Base-by-base conservation (phyloP, 2,888 invertebrate genomes). In the Anthrax anthrax region DNA sequence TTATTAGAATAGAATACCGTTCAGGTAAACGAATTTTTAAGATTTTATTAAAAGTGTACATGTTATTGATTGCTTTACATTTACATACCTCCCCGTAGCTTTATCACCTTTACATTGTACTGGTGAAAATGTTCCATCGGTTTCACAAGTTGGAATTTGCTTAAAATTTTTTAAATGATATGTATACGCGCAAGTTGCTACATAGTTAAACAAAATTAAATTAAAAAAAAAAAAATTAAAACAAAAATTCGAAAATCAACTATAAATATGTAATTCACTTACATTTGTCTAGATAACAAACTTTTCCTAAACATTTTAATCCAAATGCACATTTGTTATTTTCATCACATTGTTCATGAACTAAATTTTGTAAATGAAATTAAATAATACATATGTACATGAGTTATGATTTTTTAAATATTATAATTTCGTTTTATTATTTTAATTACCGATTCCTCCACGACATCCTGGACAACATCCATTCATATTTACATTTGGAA, bases 71-170 rank as follows among this genome's bases (percentile, higher is more conserved):
- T 23, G 4, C 4, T 23, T 6, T 23, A 8, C 17, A 38, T 17
- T 38, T 40, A 51, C 57, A 57, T 64, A 77, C 78, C 78, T 73
- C 60, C 79, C 79, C 46, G 68, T 71, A 51, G 72, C 69, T 51
- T 65, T 55, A 56, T 77, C 78, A 36, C 80, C 80, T 65, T 78
- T 81, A 60, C 81, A 81, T 59, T 81, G 81, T 50, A 76, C 77
- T 2, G 80, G 71, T 37, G 72, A 73, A 64, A 72, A 80, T 16
- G 63, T 63, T 13, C 76, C 79, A 57, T 78, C 74, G 18, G 70
- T 63, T 42, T 74, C 66, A 57, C 81, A 81, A 45, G 55, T 67
- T 3, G 74, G 74, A 39, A 64, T 61, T 53, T 37, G n/a, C 8
- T 16, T 36, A 18, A 54, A 37, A 4, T 48, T 37, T 29, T 18